Evolutionary conservation across 2,113 vertebrate species (phyloP).

Genomic region (Calidris pugnax): DNA sequence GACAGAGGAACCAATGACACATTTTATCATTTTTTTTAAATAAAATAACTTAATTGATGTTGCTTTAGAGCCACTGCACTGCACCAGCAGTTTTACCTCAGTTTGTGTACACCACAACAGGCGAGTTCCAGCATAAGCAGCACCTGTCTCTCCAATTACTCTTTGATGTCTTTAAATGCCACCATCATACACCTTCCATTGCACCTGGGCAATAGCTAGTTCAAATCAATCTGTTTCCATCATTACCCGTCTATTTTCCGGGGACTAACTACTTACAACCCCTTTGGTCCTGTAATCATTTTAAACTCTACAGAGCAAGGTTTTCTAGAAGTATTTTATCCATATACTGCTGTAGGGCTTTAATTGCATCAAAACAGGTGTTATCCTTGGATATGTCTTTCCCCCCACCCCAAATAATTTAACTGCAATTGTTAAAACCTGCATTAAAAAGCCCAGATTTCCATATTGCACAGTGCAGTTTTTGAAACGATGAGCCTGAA

Average conservation of each 20-base stretch:
- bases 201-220: not conserved
- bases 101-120: not conserved
- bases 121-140: not conserved
- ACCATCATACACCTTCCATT: not conserved
- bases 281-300: conserved; percentile 3
- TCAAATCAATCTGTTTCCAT: not conserved
- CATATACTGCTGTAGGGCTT: conserved; percentile 17
- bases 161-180: not conserved
- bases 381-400: conserved; percentile 24
- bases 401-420: conserved; percentile 15
- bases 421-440: conserved; percentile 45
- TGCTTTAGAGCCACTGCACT: not conserved
- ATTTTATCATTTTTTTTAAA: not conserved
- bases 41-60: not conserved
- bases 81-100: not conserved
- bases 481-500: conserved; percentile 12
- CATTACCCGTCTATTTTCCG: not conserved
- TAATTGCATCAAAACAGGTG: conserved; percentile 42
- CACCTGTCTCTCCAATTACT: conserved; percentile 4
- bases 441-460: conserved; percentile 28
- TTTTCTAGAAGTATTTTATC: conserved; percentile 12
- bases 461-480: conserved; percentile 3
- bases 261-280: not conserved
- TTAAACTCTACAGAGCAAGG: not conserved
- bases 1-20: not conserved